Percentiles rank a stretch among this genome's conserved stretches.
These are phyloP conservation scores for Dryobota labecula DNA, from an alignment of 2,888 invertebrate genomes.

Conservation along the genomic window DNA sequence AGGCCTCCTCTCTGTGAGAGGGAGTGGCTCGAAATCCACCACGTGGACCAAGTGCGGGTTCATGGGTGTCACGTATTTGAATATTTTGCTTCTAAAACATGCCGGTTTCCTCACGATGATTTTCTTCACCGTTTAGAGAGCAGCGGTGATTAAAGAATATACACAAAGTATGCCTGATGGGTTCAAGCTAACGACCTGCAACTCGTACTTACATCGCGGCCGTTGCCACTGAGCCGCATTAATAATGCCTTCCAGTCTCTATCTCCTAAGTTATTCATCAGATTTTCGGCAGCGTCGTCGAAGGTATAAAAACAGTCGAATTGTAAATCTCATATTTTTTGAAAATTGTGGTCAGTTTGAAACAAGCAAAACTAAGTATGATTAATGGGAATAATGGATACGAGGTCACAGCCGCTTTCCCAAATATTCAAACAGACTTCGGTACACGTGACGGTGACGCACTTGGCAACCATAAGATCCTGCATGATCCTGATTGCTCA, in stretches of 20 bases:
- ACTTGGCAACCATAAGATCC: too few species aligned
- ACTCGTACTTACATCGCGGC: too few species aligned
- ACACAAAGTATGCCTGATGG: neutral
- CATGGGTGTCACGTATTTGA: neutral
- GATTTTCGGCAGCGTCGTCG: neutral
- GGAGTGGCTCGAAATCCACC: neutral
- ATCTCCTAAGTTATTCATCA: neutral
- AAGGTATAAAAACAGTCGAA: neutral
- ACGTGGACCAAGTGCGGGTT: neutral
- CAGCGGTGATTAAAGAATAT: neutral
- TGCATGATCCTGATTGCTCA: too few species aligned
- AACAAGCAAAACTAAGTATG: too few species aligned
- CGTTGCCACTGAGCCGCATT: neutral
- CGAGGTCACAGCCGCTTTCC: conserved; percentile 3
- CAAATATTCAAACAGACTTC: neutral
- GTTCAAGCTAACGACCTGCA: neutral
- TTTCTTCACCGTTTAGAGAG: neutral
- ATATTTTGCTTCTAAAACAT: neutral
- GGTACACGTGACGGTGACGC: too few species aligned
- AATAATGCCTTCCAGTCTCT: too few species aligned
- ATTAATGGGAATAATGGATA: neutral
- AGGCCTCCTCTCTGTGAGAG: too few species aligned
- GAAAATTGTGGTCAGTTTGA: neutral
- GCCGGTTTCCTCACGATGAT: neutral
- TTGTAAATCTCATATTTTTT: too few species aligned